These are phyloP conservation scores for Erebia palarica DNA, from an alignment of 2,888 invertebrate genomes.

Conservation along the genomic window DNA sequence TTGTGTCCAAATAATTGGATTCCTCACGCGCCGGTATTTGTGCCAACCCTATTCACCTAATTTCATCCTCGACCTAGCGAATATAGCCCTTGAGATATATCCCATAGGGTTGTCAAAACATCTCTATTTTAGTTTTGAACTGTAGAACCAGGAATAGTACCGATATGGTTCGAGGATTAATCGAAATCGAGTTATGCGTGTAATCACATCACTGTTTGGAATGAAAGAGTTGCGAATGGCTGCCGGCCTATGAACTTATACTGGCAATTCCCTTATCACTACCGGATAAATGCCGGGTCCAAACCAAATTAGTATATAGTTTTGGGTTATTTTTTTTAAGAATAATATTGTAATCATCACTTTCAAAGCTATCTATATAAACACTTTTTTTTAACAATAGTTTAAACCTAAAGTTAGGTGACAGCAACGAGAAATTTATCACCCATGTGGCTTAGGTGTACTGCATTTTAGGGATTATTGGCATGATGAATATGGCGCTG, in stretches of 20 bases:
- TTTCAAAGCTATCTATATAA: too few species aligned
- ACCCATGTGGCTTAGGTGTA: too few species aligned
- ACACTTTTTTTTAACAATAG: too few species aligned
- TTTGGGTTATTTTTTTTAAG: background rate
- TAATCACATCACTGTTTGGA: slow-evolving; percentile 43
- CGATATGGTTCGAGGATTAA: slow-evolving; percentile 47
- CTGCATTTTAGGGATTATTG: too few species aligned
- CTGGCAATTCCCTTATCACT: slow-evolving; percentile 23
- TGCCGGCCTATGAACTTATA: slow-evolving; percentile 30
- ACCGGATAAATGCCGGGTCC: slow-evolving; percentile 1
- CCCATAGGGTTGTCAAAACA: slow-evolving; percentile 27
- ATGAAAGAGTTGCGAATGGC: slow-evolving; percentile 42
- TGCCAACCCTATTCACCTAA: slow-evolving; percentile 35
- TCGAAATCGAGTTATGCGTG: slow-evolving; percentile 50
- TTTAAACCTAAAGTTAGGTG: too few species aligned
- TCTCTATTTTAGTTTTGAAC: slow-evolving; percentile 16
- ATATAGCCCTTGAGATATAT: slow-evolving; percentile 20
- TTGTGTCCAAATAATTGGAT: slow-evolving; percentile 74
- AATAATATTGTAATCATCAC: too few species aligned
- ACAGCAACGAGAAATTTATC: too few species aligned
- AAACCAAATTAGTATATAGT: background rate
- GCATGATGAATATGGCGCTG: too few species aligned
- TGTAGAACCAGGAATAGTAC: slow-evolving; percentile 13
- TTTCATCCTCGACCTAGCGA: slow-evolving; percentile 24
- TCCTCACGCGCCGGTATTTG: slow-evolving; percentile 46